Percentiles rank a stretch among this genome's conserved stretches.
These are phyloP conservation scores for Sphaerodactylus townsendi DNA, from an alignment of 2,113 vertebrate genomes.

Conservation along the genomic window DNA sequence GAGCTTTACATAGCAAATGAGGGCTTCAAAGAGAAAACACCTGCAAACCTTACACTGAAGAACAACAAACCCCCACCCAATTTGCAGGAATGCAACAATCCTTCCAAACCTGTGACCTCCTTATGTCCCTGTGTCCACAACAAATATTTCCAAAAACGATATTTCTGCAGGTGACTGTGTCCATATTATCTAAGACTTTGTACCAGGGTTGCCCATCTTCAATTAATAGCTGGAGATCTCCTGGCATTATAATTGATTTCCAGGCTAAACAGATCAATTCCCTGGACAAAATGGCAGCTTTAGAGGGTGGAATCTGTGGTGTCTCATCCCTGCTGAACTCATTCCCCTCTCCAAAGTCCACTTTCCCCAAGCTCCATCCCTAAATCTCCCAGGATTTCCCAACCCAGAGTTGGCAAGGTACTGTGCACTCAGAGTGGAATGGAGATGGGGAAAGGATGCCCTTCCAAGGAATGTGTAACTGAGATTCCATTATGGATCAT, in stretches of 20 bases:
- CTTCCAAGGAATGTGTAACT: slow-evolving; percentile 7
- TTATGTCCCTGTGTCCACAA: slow-evolving; percentile 21
- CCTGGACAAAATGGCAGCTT: too few relatives aligned
- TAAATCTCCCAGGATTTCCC: too few relatives aligned
- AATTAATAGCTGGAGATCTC: too few relatives aligned
- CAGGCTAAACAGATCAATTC: too few relatives aligned
- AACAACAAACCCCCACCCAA: background rate
- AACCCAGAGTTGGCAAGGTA: too few relatives aligned
- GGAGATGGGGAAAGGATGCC: background rate
- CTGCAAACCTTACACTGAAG: slow-evolving; percentile 59
- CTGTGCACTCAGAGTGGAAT: slow-evolving; percentile 9
- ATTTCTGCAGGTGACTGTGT: slow-evolving; percentile 19
- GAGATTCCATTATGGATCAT: background rate
- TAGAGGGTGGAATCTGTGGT: too few relatives aligned
- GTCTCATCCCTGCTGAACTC: too few relatives aligned
- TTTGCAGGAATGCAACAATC: slow-evolving; percentile 43
- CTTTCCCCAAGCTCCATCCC: too few relatives aligned
- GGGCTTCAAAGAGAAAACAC: slow-evolving; percentile 43
- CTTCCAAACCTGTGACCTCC: slow-evolving; percentile 35
- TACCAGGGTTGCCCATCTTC: background rate
- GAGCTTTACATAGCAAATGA: slow-evolving; percentile 20
- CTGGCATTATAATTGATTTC: too few relatives aligned
- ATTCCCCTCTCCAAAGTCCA: too few relatives aligned
- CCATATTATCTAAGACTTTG: slow-evolving; percentile 53
- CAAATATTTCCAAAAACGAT: slow-evolving; percentile 26